Conservation (phyloP, 2,888 invertebrate species). For the Stenoptilia bipunctidactyla region DNA sequence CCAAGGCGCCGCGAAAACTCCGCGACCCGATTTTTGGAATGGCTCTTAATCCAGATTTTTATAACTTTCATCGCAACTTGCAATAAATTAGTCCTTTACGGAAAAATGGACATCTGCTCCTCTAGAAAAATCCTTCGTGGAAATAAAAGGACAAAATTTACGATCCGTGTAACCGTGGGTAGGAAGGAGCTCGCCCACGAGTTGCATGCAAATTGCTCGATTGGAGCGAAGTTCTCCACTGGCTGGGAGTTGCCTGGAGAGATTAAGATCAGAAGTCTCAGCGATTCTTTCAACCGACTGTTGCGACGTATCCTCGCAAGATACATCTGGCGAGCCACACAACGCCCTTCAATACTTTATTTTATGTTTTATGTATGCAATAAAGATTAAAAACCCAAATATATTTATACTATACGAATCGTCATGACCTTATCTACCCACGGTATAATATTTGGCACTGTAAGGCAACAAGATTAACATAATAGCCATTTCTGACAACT, state of each 20-base stretch:
- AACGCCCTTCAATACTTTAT: too few relatives aligned
- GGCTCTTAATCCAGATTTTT: constrained; percentile 55
- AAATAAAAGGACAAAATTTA: constrained; percentile 67
- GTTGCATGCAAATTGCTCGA: constrained; percentile 64
- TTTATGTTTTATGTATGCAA: neutral
- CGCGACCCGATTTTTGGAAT: constrained; percentile 38
- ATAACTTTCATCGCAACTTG: constrained; percentile 48
- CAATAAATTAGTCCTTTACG: constrained; percentile 61
- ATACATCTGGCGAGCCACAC: too few relatives aligned
- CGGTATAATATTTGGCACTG: neutral
- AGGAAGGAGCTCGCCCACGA: constrained; percentile 57
- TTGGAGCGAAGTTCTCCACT: constrained; percentile 44
- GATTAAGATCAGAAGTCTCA: constrained; percentile 39
- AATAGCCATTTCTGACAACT: too few relatives aligned
- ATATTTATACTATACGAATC: too few relatives aligned
- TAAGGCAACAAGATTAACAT: too few relatives aligned
- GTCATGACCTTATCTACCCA: neutral
- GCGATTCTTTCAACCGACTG: too few relatives aligned
- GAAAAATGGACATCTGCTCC: constrained; percentile 64
- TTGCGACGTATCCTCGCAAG: too few relatives aligned
- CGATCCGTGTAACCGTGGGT: constrained; percentile 62
- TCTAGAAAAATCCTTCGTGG: constrained; percentile 51
- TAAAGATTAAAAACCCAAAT: too few relatives aligned
- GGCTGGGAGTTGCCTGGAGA: constrained; percentile 31
- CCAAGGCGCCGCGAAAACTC: constrained; percentile 30